Conservation (phyloP, 2,797 vertebrate genomes). For the Epinephelus awoara region DNA sequence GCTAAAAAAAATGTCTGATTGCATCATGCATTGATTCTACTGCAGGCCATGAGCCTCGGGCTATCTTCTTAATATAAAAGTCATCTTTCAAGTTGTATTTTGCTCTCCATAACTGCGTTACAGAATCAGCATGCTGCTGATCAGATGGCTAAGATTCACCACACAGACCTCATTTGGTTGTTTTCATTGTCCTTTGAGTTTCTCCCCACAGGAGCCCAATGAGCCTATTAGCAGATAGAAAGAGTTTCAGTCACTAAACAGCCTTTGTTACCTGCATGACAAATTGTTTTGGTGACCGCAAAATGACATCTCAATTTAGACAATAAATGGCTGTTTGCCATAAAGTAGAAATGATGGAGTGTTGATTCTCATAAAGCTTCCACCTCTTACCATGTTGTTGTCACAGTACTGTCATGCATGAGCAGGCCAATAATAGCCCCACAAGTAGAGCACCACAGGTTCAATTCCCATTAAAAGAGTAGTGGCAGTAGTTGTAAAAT, state of each 20-base stretch:
- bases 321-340: neutral
- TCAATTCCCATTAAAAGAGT: constrained; percentile 5
- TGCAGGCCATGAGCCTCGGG: neutral
- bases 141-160: constrained; percentile 23
- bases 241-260: neutral
- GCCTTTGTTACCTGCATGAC: constrained; percentile 1
- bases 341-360: constrained; percentile 11
- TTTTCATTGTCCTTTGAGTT: constrained; percentile 26
- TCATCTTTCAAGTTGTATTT: neutral
- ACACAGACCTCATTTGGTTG: neutral
- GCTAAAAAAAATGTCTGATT: neutral
- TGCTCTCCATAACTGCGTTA: neutral
- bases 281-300: constrained; percentile 10
- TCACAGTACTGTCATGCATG: neutral
- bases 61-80: constrained; percentile 7
- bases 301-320: constrained; percentile 1
- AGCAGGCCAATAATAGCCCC: constrained; percentile 1
- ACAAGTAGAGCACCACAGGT: neutral
- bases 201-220: constrained; percentile 1
- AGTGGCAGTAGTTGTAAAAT: neutral
- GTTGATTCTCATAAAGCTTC: neutral
- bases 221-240: constrained; percentile 10
- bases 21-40: constrained; percentile 2
- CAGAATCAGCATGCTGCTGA: neutral
- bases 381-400: neutral